A percentile compares a stretch with the other conserved stretches of the same genome.
phyloP scores from a whole-genome alignment of 53 echinoderm and acorn worm genomes.

The Mesocentrotus franciscanus region DNA sequence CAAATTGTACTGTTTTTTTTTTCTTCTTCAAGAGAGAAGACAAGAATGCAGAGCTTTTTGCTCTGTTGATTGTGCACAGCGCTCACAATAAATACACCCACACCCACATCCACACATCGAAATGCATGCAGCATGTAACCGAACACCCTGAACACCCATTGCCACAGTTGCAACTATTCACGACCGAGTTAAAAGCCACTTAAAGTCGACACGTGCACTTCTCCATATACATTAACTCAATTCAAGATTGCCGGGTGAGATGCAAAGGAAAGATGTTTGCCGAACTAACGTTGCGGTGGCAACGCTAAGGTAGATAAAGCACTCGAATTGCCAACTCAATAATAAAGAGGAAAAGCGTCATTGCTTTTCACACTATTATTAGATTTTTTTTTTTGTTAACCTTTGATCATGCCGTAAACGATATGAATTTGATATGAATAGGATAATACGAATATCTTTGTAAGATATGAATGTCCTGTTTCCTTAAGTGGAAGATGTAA shows the following conservation, averaged over 20 bases:
- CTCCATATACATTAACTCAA: neutral
- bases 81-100: neutral
- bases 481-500: no score
- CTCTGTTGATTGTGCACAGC: neutral
- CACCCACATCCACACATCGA: neutral
- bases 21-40: no score
- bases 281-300: neutral
- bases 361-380: neutral
- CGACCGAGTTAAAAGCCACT: constrained; percentile 14
- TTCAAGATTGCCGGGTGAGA: neutral
- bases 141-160: neutral
- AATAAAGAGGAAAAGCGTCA: neutral
- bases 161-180: neutral
- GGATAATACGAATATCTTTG: neutral
- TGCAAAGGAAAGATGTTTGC: neutral
- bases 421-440: neutral
- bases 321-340: neutral
- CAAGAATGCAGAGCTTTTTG: no score
- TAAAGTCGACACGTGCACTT: neutral
- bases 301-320: neutral
- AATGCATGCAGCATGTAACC: neutral
- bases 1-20: no score
- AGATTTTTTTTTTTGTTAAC: neutral
- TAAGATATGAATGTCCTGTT: neutral
- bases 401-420: neutral